Conservation (phyloP, 2,797 vertebrate genomes). For the Alectoris magna region DNA sequence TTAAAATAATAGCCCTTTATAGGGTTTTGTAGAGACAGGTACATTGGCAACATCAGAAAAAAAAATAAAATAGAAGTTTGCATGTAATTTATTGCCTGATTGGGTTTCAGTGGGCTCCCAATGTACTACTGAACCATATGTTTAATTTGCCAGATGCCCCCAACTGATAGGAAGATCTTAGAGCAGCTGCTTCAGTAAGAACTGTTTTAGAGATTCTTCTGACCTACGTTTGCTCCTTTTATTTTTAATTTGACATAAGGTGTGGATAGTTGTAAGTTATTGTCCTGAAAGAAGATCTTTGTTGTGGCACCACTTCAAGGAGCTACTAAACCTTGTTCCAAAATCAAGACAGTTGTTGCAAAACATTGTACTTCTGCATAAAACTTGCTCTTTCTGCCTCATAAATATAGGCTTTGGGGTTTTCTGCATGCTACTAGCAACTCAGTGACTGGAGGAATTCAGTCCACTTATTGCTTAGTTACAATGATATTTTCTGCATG, state of each 20-base stretch:
- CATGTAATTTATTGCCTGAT: not conserved
- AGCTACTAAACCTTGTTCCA: not conserved
- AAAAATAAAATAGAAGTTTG: not conserved
- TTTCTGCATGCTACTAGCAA: not conserved
- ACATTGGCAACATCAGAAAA: not conserved
- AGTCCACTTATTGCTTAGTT: not conserved
- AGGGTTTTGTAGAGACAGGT: not conserved
- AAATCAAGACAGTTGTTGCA: not conserved
- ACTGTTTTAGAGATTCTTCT: not conserved
- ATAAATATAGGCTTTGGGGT: not conserved
- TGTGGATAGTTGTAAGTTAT: not conserved
- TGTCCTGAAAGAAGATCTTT: not conserved
- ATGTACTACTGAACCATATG: not conserved
- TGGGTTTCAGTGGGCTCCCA: not conserved
- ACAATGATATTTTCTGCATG: not conserved
- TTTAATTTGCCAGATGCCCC: not conserved
- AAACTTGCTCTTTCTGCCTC: not conserved
- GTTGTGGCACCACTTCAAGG: not conserved
- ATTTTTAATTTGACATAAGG: not conserved
- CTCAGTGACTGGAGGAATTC: not conserved
- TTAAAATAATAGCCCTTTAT: conserved; percentile 22
- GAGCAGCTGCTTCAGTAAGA: not conserved
- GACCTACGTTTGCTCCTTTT: not conserved
- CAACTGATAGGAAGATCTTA: not conserved
- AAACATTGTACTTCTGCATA: not conserved